Conservation (phyloP, 2,797 vertebrate genomes). For the Antrozous pallidus region DNA sequence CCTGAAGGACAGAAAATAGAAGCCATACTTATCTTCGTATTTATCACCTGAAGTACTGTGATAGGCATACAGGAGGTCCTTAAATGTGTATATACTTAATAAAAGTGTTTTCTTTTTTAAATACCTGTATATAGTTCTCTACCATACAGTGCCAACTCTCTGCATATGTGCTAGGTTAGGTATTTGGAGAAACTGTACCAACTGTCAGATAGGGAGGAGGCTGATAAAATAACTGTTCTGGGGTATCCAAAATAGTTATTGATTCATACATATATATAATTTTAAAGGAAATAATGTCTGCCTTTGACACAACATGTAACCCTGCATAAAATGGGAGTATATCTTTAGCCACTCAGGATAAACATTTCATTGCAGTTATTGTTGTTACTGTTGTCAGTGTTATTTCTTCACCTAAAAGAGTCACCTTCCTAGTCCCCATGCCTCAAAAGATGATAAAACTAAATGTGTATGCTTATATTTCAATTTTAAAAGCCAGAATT, state of each 20-base stretch:
- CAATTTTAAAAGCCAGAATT: constrained; percentile 23
- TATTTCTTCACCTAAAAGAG: background rate
- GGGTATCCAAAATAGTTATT: background rate
- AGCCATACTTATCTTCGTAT: background rate
- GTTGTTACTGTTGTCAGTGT: background rate
- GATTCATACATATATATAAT: background rate
- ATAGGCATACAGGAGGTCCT: background rate
- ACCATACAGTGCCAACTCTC: background rate
- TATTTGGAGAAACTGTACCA: background rate
- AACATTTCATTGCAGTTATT: background rate
- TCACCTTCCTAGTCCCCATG: background rate
- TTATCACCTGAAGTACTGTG: background rate
- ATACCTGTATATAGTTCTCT: background rate
- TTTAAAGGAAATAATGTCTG: background rate
- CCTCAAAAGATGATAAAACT: constrained; percentile 14
- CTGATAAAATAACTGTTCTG: background rate
- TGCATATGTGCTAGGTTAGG: background rate
- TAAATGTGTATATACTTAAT: background rate
- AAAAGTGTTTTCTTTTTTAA: background rate
- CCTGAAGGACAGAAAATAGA: background rate
- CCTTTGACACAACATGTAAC: background rate
- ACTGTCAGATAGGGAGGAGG: background rate
- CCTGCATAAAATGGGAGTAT: background rate
- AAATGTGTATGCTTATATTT: constrained; percentile 4
- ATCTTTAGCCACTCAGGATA: background rate